These are phyloP conservation scores for Neoarius graeffei DNA, from an alignment of 2,113 vertebrate genomes.

Conservation along the genomic window DNA sequence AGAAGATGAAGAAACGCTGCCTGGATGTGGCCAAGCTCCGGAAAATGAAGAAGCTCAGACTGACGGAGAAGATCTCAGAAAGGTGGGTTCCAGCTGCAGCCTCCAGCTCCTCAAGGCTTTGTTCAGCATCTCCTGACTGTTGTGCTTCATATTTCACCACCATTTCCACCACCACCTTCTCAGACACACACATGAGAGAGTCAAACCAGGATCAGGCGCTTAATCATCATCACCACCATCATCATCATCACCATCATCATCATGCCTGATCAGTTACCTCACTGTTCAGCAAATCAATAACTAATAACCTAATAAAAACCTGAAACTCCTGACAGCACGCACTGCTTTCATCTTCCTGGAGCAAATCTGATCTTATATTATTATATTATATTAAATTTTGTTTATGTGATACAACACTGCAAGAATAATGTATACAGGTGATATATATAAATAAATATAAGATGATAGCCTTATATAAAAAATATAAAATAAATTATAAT, in stretches of 20 bases:
- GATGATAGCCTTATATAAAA: neutral
- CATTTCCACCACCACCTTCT: neutral
- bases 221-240: neutral
- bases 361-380: neutral
- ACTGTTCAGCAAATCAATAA: conserved; percentile 7
- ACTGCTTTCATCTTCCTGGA: neutral
- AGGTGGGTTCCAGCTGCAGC: conserved; percentile 63
- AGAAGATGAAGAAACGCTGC: conserved; percentile 80
- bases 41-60: conserved; percentile 76
- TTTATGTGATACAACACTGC: neutral
- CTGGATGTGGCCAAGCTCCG: conserved; percentile 76
- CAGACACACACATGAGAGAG: neutral
- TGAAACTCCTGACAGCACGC: neutral
- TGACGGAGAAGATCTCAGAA: conserved; percentile 77
- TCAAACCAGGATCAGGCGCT: neutral
- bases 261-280: conserved; percentile 8
- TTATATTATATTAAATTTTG: neutral
- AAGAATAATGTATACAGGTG: neutral
- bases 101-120: neutral
- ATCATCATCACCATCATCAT: neutral
- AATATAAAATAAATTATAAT: neutral
- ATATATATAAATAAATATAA: neutral
- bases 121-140: neutral
- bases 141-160: neutral
- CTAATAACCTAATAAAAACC: neutral